Conservation (phyloP, 1,140 invertebrate species). For the Drosophila lini region DNA sequence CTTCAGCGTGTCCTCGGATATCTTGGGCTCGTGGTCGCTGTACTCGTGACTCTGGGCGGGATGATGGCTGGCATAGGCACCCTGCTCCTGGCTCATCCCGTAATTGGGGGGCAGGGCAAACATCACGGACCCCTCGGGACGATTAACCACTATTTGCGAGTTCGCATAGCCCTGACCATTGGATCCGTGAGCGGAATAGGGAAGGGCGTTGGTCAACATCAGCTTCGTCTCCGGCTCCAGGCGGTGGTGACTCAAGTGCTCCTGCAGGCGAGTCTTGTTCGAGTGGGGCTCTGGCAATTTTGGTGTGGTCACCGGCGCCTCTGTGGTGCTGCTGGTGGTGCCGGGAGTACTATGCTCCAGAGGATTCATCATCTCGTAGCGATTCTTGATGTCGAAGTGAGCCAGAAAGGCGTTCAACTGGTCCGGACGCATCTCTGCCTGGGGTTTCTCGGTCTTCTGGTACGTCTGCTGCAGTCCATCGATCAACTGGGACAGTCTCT, state of each 20-base stretch:
- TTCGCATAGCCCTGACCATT: slow-evolving; percentile 65
- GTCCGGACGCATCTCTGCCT: slow-evolving; percentile 77
- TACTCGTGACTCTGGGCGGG: slow-evolving; percentile 56
- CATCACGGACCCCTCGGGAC: slow-evolving; percentile 79
- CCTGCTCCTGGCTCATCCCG: slow-evolving; percentile 42
- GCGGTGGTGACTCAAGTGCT: slow-evolving; percentile 58
- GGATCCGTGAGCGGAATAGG: slow-evolving; percentile 41
- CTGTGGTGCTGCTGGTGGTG: slow-evolving; percentile 19
- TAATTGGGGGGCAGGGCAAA: slow-evolving; percentile 67
- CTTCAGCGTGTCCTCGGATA: slow-evolving; percentile 82
- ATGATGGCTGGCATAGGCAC: slow-evolving; percentile 1
- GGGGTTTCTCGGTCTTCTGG: slow-evolving; percentile 64
- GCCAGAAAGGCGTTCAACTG: slow-evolving; percentile 82
- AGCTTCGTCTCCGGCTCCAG: slow-evolving; percentile 76
- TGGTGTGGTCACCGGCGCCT: slow-evolving; percentile 16
- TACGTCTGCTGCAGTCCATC: slow-evolving; percentile 80
- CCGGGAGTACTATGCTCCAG: slow-evolving; percentile 1
- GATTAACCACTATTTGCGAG: slow-evolving; percentile 84
- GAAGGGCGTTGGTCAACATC: slow-evolving; percentile 55
- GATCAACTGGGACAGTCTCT: slow-evolving; percentile 79
- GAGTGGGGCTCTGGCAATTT: slow-evolving; percentile 25
- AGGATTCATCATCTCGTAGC: slow-evolving; percentile 66
- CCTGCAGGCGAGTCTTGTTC: slow-evolving; percentile 66
- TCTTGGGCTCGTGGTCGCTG: slow-evolving; percentile 65
- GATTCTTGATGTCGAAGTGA: slow-evolving; percentile 80